These are phyloP conservation scores for Semnornis frantzii DNA, from an alignment of 2,113 vertebrate genomes.

Conservation along the genomic window DNA sequence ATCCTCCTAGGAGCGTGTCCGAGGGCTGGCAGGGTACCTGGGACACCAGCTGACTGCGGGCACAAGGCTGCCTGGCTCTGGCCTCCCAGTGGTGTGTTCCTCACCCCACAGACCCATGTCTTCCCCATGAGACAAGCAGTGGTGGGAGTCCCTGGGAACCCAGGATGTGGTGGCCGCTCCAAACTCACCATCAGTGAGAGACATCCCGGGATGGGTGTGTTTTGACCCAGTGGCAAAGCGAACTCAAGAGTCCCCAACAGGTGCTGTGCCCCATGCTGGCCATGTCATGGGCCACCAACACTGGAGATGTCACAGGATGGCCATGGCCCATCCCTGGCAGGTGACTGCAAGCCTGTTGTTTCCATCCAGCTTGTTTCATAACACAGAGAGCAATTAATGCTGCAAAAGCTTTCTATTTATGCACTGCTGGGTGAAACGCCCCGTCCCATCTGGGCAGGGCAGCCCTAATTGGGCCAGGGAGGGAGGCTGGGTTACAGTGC, in stretches of 20 bases:
- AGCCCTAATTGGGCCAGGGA: slow-evolving; percentile 54
- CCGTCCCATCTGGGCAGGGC: slow-evolving; percentile 43
- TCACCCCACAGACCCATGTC: background rate
- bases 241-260: fast-evolving
- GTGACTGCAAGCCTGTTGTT: slow-evolving; percentile 39
- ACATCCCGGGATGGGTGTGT: background rate
- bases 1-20: background rate
- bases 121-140: background rate
- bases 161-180: fast-evolving
- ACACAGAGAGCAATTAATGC: slow-evolving; percentile 61
- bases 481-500: slow-evolving; percentile 19
- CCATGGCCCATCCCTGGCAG: background rate
- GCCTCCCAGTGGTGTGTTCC: too few relatives aligned
- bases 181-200: background rate
- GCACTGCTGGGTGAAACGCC: slow-evolving; percentile 53
- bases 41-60: background rate
- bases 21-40: background rate
- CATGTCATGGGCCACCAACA: background rate
- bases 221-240: background rate
- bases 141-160: fast-evolving
- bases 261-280: background rate
- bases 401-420: slow-evolving; percentile 64
- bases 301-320: background rate
- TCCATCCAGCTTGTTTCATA: slow-evolving; percentile 48
- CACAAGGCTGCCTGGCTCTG: background rate